These are phyloP conservation scores for Toxotes chatareus DNA, from an alignment of 2,113 vertebrate genomes.

Conservation along the genomic window DNA sequence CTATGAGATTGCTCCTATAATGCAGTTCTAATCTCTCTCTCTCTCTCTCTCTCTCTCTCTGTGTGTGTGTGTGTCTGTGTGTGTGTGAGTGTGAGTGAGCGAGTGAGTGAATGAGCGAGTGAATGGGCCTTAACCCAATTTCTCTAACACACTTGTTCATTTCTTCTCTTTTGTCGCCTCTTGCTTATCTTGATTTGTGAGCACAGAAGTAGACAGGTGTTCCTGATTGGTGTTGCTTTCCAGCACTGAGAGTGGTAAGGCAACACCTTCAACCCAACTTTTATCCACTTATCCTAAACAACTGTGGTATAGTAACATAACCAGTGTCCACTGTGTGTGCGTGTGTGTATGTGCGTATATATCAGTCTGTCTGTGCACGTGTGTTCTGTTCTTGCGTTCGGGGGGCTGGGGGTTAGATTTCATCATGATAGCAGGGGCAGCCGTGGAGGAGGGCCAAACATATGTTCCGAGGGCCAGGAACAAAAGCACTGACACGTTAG, in stretches of 20 bases:
- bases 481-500: constrained; percentile 88
- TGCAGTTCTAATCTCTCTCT: too few species aligned
- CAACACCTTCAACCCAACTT: constrained; percentile 72
- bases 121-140: constrained; percentile 11
- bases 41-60: neutral
- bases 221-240: constrained; percentile 59
- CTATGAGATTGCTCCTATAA: neutral
- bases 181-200: constrained; percentile 69
- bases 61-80: neutral
- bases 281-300: constrained; percentile 73
- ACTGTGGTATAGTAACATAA: constrained; percentile 78
- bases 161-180: constrained; percentile 62
- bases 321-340: constrained; percentile 54
- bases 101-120: neutral
- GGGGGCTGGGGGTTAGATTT: constrained; percentile 81
- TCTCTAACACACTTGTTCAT: constrained; percentile 52
- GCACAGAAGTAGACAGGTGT: constrained; percentile 70
- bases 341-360: constrained; percentile 34
- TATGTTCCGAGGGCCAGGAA: constrained; percentile 85
- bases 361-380: constrained; percentile 45
- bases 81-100: neutral
- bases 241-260: constrained; percentile 70
- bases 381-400: constrained; percentile 64
- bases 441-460: constrained; percentile 83
- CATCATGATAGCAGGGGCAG: constrained; percentile 80